These are phyloP conservation scores for Ascaphus truei DNA, from an alignment of 2,113 vertebrate species.

Conservation along the genomic window DNA sequence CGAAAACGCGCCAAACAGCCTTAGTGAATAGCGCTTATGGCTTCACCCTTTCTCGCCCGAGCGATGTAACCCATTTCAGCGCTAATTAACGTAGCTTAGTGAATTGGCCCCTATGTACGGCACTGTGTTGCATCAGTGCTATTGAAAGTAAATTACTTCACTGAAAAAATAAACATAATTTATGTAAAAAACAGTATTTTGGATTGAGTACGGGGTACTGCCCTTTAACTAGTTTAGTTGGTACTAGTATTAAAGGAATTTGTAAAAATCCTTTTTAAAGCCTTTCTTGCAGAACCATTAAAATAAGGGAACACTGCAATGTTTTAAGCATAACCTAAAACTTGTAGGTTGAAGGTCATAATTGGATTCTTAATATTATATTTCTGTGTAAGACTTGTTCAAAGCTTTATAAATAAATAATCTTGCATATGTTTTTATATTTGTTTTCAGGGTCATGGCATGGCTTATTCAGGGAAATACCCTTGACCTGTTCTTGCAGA, in stretches of 20 bases:
- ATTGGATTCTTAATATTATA: constrained; percentile 21
- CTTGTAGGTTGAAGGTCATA: constrained; percentile 12
- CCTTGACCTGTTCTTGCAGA: constrained; percentile 33
- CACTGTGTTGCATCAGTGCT: too few relatives aligned
- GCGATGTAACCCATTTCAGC: too few relatives aligned
- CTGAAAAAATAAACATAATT: too few relatives aligned
- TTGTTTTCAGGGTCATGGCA: constrained; percentile 15
- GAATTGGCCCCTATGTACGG: too few relatives aligned
- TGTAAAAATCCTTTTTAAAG: neutral
- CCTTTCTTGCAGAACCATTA: neutral
- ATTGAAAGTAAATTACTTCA: too few relatives aligned
- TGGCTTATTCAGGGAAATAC: constrained; percentile 12
- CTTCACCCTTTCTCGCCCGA: too few relatives aligned
- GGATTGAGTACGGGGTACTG: too few relatives aligned
- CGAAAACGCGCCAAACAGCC: too few relatives aligned
- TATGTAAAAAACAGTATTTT: too few relatives aligned
- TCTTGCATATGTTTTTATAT: neutral
- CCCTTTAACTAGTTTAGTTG: too few relatives aligned
- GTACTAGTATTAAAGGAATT: neutral
- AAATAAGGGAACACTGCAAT: neutral
- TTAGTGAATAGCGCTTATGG: too few relatives aligned
- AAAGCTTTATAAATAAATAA: constrained; percentile 20
- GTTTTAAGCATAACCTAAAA: constrained; percentile 4
- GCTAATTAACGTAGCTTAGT: too few relatives aligned
- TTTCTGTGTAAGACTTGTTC: constrained; percentile 24